Conservation (phyloP, 2,888 invertebrate genomes). For the Phengaris alcon region DNA sequence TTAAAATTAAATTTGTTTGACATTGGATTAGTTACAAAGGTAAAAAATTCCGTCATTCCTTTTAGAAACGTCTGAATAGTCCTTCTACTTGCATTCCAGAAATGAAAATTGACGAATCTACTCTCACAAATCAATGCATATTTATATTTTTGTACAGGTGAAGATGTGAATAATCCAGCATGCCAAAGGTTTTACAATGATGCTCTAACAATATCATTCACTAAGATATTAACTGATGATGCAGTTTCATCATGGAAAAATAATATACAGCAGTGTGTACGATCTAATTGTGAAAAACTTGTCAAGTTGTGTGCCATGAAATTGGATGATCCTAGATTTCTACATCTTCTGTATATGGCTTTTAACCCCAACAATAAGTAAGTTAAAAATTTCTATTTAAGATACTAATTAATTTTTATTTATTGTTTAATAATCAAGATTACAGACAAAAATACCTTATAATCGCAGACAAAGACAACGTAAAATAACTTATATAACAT, state of each 20-base stretch:
- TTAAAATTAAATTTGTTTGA: not conserved
- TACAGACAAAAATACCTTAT: too few relatives aligned
- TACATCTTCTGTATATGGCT: conserved; percentile 94
- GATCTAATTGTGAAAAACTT: conserved; percentile 94
- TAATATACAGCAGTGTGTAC: conserved; percentile 97
- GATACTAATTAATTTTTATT: not conserved
- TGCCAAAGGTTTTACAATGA: conserved; percentile 97
- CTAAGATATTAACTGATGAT: conserved; percentile 97
- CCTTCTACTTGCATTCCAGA: too few relatives aligned
- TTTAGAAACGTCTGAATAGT: not conserved
- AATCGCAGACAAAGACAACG: too few relatives aligned
- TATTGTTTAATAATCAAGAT: too few relatives aligned
- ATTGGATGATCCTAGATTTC: conserved; percentile 94
- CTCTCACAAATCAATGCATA: conserved; percentile 4
- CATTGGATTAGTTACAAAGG: not conserved
- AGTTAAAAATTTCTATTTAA: conserved; percentile 47
- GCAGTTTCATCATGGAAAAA: conserved; percentile 98
- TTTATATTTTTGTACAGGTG: conserved; percentile 71
- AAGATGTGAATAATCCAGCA: conserved; percentile 91
- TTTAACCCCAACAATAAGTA: conserved; percentile 97
- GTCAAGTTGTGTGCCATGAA: conserved; percentile 96
- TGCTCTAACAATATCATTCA: conserved; percentile 95
- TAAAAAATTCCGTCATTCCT: not conserved
- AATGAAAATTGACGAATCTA: not conserved
- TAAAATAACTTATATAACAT: too few relatives aligned